Base-by-base conservation (phyloP, 2,113 vertebrate genomes). In the Syngnathus typhle region DNA sequence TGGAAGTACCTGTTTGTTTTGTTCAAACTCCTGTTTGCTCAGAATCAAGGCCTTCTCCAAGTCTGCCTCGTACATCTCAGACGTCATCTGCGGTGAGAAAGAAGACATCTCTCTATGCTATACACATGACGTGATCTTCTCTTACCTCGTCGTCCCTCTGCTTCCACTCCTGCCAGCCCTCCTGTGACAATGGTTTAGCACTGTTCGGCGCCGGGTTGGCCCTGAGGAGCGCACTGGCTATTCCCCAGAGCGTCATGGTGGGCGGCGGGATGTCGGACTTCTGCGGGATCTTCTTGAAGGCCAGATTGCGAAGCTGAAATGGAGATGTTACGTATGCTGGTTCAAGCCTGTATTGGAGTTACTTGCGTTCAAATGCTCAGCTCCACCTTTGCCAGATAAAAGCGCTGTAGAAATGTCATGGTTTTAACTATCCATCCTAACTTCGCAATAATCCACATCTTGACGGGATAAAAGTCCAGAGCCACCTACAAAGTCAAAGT, bases 41-140 rank as follows among this genome's bases (percentile, higher is more conserved):
- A 96, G 82, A 71, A 98, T 93, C 75, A 98, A 85, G n/a, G 96
- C 94, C 76, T 96, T 96, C 85, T 98, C 93, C 86, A 98, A 89
- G 84, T 98, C 95, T n/a, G 94, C 95, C 87, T 98, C 94, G 85
- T 94, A 98, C 75, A 98, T 90, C 83, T 98, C 94, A 82, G 90
- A 91, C 66, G 95, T 96, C 76, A 98, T 87, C 95, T 98, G 71
- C 67, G 58, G 6, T 23, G 37, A 56, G n/a, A 32, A 59, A 65
- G 64, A 72, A 55, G 78, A 69, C 3, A 3, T 23, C n/a, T 62
- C 43, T 16, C 27, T 19, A 19, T 41, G 19, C 49, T 1, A 4
- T 9, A 52, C 49, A 21, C n/a, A 27, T 1, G 32, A 16, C n/a
- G 0, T 7, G n/a, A 11, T 37, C 27, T 6, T 21, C 7, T 37